A percentile compares a stretch with the other conserved stretches of the same genome.
Conservation (phyloP, 2,797 vertebrate genomes). For the Taeniopygia guttata region DNA sequence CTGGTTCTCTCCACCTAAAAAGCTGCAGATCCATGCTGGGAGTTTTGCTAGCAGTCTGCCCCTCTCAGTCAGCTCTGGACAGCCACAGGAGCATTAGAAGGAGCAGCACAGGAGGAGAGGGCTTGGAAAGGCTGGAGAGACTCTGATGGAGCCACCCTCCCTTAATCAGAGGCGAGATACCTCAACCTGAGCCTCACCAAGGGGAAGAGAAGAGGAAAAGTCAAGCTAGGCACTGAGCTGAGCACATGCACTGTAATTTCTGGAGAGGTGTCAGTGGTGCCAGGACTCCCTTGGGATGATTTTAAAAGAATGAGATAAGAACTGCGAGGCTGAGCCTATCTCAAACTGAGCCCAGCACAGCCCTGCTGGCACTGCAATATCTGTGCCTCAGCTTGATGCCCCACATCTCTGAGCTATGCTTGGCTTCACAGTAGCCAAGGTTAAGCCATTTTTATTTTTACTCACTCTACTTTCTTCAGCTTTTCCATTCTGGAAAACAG, state of each 20-base stretch:
- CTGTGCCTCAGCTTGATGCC: neutral
- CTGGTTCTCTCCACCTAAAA: neutral
- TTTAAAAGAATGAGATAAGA: neutral
- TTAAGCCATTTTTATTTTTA: neutral
- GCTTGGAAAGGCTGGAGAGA: neutral
- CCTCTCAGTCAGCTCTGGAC: neutral
- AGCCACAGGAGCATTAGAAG: neutral
- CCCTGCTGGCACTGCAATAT: neutral
- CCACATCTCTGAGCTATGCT: neutral
- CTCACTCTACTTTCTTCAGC: constrained; percentile 83
- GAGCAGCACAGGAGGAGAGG: neutral
- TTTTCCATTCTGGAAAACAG: constrained; percentile 70
- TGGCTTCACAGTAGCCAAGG: neutral
- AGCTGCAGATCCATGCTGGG: neutral
- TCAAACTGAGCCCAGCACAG: neutral
- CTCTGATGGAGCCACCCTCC: neutral
- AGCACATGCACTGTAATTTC: neutral
- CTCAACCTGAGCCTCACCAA: neutral
- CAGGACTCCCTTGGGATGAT: neutral
- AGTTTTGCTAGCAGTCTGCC: neutral
- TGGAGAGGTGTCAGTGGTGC: neutral
- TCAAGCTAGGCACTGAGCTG: neutral
- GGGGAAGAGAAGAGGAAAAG: neutral
- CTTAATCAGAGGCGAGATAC: neutral
- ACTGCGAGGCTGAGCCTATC: neutral